A percentile compares a stretch with the other conserved stretches of the same genome.
Conservation (phyloP, 2,113 vertebrate genomes). For the Thomomys bottae region DNA sequence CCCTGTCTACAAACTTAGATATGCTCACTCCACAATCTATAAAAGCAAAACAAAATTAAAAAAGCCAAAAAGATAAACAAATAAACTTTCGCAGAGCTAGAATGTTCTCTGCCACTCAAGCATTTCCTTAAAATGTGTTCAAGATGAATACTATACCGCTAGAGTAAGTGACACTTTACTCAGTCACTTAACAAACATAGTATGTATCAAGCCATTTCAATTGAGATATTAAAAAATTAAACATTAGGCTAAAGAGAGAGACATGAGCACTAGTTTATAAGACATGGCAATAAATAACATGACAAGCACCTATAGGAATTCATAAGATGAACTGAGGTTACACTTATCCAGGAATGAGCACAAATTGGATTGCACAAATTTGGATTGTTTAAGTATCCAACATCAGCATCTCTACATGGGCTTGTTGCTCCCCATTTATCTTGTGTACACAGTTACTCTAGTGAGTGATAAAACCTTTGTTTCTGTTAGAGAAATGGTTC, state of each 20-base stretch:
- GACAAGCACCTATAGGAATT: background rate
- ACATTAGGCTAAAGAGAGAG: background rate
- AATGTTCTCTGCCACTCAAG: background rate
- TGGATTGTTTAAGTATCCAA: background rate
- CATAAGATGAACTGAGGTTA: background rate
- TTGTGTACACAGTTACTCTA: conserved; percentile 53
- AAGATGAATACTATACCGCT: background rate
- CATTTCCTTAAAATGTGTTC: background rate
- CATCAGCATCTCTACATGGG: background rate
- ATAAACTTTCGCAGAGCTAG: background rate
- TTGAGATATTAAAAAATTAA: background rate
- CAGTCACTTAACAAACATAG: background rate
- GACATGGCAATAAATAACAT: background rate
- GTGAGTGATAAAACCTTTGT: conserved; percentile 70
- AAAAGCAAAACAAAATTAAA: no score
- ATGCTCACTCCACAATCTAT: background rate
- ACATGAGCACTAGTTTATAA: background rate
- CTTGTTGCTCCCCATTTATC: conserved; percentile 50
- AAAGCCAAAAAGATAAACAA: background rate
- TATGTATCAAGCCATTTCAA: background rate
- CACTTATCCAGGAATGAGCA: background rate
- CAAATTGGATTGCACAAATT: background rate
- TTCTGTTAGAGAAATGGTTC: conserved; percentile 72
- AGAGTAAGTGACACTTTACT: background rate
- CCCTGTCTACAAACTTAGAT: background rate